These are phyloP conservation scores for Dolomedes plantarius DNA, from an alignment of 2,888 invertebrate genomes.

Conservation along the genomic window DNA sequence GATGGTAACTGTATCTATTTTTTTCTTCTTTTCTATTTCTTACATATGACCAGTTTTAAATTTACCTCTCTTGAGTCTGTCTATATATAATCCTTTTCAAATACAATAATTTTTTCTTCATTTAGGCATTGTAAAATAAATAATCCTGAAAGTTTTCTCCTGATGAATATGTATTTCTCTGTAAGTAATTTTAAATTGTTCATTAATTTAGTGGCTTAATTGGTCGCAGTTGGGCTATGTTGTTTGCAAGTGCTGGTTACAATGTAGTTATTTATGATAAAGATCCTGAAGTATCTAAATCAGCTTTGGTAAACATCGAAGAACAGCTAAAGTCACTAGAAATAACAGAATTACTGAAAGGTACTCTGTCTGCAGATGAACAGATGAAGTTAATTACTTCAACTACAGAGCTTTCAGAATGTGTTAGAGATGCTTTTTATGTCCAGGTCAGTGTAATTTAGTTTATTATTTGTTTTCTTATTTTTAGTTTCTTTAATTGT, in stretches of 20 bases:
- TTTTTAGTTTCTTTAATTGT: no score
- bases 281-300: constrained; percentile 84
- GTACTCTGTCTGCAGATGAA: constrained; percentile 83
- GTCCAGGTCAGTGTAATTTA: constrained; percentile 78
- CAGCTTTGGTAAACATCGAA: constrained; percentile 85
- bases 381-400: constrained; percentile 85
- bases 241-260: constrained; percentile 95
- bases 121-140: no score
- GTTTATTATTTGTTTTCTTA: not conserved
- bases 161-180: no score
- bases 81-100: no score
- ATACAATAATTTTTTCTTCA: no score
- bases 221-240: constrained; percentile 97
- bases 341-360: constrained; percentile 82
- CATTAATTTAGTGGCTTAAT: constrained; percentile 92
- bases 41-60: no score
- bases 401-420: constrained; percentile 80
- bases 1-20: no score
- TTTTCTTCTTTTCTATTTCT: no score
- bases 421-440: constrained; percentile 86
- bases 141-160: no score
- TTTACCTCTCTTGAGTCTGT: no score
- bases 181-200: no score
- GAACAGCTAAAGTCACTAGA: constrained; percentile 85
- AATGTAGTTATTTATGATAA: constrained; percentile 91